Evolutionary conservation across 1,140 invertebrate genomes (phyloP), one percentile per base, ranked within the genome.

Genomic region (Euwallacea fornicatus): DNA sequence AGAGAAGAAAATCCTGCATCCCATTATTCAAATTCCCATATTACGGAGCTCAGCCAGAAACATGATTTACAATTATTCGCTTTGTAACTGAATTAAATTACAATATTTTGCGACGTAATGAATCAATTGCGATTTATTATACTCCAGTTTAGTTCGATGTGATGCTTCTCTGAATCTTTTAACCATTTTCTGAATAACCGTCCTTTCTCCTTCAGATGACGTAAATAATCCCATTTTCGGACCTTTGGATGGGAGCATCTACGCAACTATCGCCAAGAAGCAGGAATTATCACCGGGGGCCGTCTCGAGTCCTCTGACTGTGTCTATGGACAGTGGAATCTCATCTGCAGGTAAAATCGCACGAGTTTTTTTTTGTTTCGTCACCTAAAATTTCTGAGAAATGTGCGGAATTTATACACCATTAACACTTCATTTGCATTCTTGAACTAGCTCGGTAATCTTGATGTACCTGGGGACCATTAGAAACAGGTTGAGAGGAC

Each of bases 181-280:
- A 33, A 33, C 21, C 21, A 2, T 33, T 33, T 33, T 33, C 21
- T 33, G 21, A 33, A 11, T 7, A 16, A 15, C 16, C 16, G 16
- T 56, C 4, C 13, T 50, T 50, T 50, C 46, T 56, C 2, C 16
- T 56, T 56, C 77, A 82, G 81, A 81, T 73, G 81, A 82, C 67
- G 80, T 81, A 42, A 81, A 80, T 73, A 89, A 94, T 81, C 92
- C 90, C 11, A 33, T 33, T 33, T 89, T 90, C 78, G 92, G 93
- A 46, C 92, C 93, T 33, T 84, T 94, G 74, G 93, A 96, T 88
- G 93, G 93, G 72, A 94, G 92, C 79, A 88, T 95, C 73, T 95
- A 96, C 86, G 93, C 93, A 56, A 91, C 89, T 8, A 90, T 94
- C 71, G 86, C 88, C 60, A 89, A 89, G 80, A 83, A 84, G 71